Percentiles rank a stretch among this genome's conserved stretches.
Evolutionary conservation across 2,888 invertebrate genomes (phyloP).

Genomic region (Hydriomena furcata): DNA sequence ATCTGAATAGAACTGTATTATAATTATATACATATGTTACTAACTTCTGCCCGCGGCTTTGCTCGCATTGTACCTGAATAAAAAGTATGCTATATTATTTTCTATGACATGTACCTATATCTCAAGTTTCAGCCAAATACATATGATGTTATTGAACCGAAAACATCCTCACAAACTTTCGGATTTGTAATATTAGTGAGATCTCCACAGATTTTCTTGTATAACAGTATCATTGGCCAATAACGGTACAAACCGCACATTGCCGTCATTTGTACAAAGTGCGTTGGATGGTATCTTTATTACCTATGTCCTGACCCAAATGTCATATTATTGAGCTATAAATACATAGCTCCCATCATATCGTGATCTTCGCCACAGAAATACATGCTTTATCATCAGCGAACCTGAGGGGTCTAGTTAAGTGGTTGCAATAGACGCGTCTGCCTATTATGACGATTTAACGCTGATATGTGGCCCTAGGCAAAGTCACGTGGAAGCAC

Average conservation of each 20-base stretch:
- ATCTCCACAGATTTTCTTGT: not conserved
- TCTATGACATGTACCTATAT: too few species aligned
- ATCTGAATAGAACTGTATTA: too few species aligned
- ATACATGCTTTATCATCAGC: constrained; percentile 26
- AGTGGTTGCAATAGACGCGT: constrained; percentile 38
- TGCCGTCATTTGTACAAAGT: not conserved
- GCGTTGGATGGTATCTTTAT: constrained; percentile 18
- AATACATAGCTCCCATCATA: constrained; percentile 53
- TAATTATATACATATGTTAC: too few species aligned
- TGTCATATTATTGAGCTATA: constrained; percentile 67
- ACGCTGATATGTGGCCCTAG: constrained; percentile 55
- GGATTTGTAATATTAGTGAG: too few species aligned
- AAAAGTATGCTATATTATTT: too few species aligned
- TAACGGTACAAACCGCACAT: not conserved
- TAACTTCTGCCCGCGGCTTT: too few species aligned
- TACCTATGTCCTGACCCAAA: constrained; percentile 49
- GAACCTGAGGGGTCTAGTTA: constrained; percentile 25
- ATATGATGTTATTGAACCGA: too few species aligned
- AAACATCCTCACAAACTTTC: too few species aligned
- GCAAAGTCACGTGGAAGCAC: constrained; percentile 42
- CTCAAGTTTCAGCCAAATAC: too few species aligned
- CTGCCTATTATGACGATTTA: constrained; percentile 55
- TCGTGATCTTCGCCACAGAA: constrained; percentile 24
- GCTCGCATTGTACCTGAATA: too few species aligned
- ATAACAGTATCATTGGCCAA: not conserved